Conservation (phyloP, 2,888 invertebrate species). For the Xestia rhomboidea region DNA sequence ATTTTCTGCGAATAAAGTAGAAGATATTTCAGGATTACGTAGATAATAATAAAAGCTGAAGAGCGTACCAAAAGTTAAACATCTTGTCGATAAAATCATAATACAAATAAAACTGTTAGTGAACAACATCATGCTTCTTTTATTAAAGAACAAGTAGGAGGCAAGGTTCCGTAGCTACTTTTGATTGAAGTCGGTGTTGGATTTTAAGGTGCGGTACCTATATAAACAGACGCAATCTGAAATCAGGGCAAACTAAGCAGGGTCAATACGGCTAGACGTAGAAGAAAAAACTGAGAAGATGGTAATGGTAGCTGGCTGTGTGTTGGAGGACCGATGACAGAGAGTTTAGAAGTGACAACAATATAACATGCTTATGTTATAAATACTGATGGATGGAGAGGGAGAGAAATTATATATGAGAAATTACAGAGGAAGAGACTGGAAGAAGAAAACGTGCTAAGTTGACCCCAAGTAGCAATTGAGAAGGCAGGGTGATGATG, state of each 20-base stretch:
- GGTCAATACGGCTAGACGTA: not conserved
- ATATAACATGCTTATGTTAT: not conserved
- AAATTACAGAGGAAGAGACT: not conserved
- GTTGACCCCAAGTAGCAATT: not conserved
- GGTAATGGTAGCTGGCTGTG: not conserved
- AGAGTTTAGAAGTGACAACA: not conserved
- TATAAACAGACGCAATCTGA: not conserved
- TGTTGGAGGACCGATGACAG: not conserved
- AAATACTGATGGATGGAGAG: not conserved
- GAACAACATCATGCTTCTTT: not conserved
- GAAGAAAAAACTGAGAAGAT: not conserved
- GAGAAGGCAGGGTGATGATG: not conserved
- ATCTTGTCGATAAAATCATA: constrained; percentile 13
- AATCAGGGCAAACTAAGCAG: not conserved
- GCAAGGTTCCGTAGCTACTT: not conserved
- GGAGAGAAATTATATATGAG: not conserved
- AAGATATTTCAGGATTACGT: constrained; percentile 2
- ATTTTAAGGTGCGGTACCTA: not conserved
- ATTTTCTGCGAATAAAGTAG: constrained; percentile 21
- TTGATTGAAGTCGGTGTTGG: not conserved
- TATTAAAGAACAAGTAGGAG: not conserved
- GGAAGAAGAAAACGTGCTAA: not conserved
- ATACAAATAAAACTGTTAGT: constrained; percentile 8
- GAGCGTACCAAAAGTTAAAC: constrained; percentile 29
- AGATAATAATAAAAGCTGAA: constrained; percentile 32